A percentile compares a stretch with the other conserved stretches of the same genome.
These are phyloP conservation scores for Aporrectodea caliginosa DNA, from an alignment of 1,140 invertebrate species.

Conservation along the genomic window DNA sequence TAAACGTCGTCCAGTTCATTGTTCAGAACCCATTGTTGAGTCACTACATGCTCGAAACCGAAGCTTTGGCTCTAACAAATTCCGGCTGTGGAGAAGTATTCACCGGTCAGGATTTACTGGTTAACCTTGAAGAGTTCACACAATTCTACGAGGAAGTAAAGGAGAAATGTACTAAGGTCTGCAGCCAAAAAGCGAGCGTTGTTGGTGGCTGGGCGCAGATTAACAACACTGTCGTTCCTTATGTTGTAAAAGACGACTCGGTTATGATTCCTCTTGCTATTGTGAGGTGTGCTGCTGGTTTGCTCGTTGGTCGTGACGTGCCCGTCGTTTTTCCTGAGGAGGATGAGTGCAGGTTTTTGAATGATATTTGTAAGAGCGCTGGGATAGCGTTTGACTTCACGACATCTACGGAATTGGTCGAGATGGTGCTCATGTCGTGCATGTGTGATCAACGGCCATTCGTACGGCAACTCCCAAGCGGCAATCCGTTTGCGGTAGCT, in stretches of 20 bases:
- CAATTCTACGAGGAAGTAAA: no score
- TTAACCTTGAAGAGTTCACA: background rate
- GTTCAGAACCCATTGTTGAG: background rate
- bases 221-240: conserved; percentile 25
- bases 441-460: background rate
- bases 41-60: background rate
- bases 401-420: background rate
- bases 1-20: background rate
- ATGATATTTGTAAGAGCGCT: background rate
- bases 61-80: background rate
- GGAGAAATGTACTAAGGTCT: background rate
- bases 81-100: background rate
- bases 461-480: background rate
- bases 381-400: background rate
- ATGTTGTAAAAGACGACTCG: background rate
- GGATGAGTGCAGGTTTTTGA: background rate
- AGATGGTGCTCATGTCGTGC: background rate
- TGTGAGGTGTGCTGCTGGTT: background rate
- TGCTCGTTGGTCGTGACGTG: background rate
- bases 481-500: background rate
- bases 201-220: conserved; percentile 18
- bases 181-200: background rate
- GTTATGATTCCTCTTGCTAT: conserved; percentile 4
- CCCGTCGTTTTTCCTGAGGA: background rate
- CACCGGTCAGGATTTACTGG: background rate